These are phyloP conservation scores for Drosophila rubida DNA, from an alignment of 2,888 invertebrate species.

Conservation along the genomic window DNA sequence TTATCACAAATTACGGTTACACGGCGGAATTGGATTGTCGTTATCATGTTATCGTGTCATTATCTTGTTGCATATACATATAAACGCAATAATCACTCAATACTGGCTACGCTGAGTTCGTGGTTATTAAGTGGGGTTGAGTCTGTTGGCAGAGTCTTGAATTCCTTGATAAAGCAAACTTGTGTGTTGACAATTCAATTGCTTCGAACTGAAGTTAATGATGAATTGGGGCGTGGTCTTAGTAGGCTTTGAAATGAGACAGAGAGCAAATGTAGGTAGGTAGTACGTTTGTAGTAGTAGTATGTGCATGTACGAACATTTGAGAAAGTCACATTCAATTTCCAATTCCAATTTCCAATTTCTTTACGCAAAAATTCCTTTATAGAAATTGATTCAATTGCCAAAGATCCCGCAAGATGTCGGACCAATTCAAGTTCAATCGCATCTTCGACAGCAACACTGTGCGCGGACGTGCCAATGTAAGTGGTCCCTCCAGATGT, in stretches of 20 bases:
- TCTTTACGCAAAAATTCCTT: neutral
- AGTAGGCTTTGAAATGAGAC: slow-evolving; percentile 1
- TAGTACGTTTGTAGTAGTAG: neutral
- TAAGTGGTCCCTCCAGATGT: slow-evolving; percentile 47
- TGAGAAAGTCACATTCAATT: slow-evolving; percentile 19
- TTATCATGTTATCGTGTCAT: neutral
- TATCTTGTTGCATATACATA: neutral
- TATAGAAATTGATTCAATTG: slow-evolving; percentile 4
- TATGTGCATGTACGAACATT: neutral
- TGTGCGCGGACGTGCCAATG: slow-evolving; percentile 73
- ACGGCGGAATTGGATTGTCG: neutral
- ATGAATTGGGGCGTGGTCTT: neutral
- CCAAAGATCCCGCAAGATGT: slow-evolving; percentile 32
- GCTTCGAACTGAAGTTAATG: no score
- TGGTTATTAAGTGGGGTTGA: no score
- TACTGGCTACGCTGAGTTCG: neutral
- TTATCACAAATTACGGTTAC: neutral
- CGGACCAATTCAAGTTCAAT: slow-evolving; percentile 51
- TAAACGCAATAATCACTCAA: neutral
- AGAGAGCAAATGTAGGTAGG: no score
- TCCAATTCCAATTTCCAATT: neutral
- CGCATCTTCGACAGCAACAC: slow-evolving; percentile 69
- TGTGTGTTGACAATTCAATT: slow-evolving; percentile 1
- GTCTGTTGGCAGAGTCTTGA: no score
- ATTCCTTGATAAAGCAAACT: no score